Conservation (phyloP, 2,797 vertebrate species). For the Lutjanus campechanus region DNA sequence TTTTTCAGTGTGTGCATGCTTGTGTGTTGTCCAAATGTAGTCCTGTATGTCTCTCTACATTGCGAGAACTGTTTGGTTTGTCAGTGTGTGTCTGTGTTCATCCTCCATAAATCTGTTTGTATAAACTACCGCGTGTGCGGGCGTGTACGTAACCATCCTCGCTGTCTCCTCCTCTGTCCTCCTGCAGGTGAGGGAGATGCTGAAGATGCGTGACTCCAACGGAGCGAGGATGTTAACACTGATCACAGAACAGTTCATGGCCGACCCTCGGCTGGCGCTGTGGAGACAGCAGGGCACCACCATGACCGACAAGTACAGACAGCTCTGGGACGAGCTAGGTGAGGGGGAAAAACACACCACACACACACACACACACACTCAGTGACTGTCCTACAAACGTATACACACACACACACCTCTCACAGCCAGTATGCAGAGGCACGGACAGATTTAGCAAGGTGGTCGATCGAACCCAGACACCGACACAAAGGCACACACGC, state of each 20-base stretch:
- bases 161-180: conserved; percentile 35
- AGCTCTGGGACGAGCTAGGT: conserved; percentile 99
- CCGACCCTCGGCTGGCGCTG: conserved; percentile 94
- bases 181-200: conserved; percentile 96
- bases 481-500: conserved; percentile 50
- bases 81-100: neutral
- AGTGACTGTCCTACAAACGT: neutral
- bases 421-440: conserved; percentile 19
- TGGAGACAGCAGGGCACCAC: conserved; percentile 99
- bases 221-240: conserved; percentile 98
- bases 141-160: conserved; percentile 16
- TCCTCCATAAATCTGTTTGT: conserved; percentile 22
- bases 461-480: conserved; percentile 62
- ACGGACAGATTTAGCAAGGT: conserved; percentile 63
- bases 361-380: conserved; percentile 4
- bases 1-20: neutral
- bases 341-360: conserved; percentile 70
- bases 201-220: conserved; percentile 99
- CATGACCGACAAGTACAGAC: conserved; percentile 99
- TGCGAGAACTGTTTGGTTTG: neutral
- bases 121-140: conserved; percentile 12
- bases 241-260: conserved; percentile 99
- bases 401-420: conserved; percentile 15
- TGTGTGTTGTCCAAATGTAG: neutral
- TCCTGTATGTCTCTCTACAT: neutral